These are phyloP conservation scores for Halictus ligatus DNA, from an alignment of 2,888 invertebrate genomes.

Conservation along the genomic window DNA sequence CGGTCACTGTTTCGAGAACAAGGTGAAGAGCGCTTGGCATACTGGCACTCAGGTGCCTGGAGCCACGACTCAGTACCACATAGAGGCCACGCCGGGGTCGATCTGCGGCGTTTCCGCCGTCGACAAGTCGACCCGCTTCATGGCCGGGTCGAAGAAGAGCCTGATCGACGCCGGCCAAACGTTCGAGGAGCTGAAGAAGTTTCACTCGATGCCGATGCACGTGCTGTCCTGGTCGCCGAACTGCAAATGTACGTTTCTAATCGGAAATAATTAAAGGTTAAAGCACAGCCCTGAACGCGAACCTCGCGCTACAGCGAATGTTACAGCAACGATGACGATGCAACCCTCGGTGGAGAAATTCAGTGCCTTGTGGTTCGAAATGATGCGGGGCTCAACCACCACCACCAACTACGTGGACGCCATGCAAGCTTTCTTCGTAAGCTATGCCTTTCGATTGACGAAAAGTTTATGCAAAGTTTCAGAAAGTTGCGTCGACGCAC, in stretches of 20 bases:
- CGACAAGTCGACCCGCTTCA: slow-evolving; percentile 86
- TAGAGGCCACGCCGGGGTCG: slow-evolving; percentile 86
- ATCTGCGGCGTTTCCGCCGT: slow-evolving; percentile 87
- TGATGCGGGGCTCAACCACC: slow-evolving; percentile 66
- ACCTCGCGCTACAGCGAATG: background rate
- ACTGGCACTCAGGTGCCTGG: slow-evolving; percentile 85
- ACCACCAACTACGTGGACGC: slow-evolving; percentile 81
- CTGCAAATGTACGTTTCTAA: slow-evolving; percentile 76
- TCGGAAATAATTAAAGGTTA: background rate
- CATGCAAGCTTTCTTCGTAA: slow-evolving; percentile 83
- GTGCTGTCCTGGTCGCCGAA: slow-evolving; percentile 78
- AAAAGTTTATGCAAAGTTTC: background rate
- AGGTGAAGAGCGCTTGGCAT: slow-evolving; percentile 85
- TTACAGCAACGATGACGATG: slow-evolving; percentile 18
- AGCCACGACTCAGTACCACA: slow-evolving; percentile 83
- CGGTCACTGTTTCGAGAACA: slow-evolving; percentile 86
- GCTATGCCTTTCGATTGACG: slow-evolving; percentile 24
- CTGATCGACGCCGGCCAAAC: slow-evolving; percentile 76
- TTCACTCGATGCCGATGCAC: slow-evolving; percentile 77
- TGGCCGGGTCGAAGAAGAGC: slow-evolving; percentile 76
- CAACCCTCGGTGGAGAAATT: slow-evolving; percentile 63
- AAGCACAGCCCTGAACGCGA: background rate
- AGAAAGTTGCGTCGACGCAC: background rate
- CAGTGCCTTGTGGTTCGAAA: slow-evolving; percentile 51
- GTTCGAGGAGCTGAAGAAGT: slow-evolving; percentile 79